Base-by-base conservation (phyloP, 2,888 invertebrate species). In the Drosophila macrospina region DNA sequence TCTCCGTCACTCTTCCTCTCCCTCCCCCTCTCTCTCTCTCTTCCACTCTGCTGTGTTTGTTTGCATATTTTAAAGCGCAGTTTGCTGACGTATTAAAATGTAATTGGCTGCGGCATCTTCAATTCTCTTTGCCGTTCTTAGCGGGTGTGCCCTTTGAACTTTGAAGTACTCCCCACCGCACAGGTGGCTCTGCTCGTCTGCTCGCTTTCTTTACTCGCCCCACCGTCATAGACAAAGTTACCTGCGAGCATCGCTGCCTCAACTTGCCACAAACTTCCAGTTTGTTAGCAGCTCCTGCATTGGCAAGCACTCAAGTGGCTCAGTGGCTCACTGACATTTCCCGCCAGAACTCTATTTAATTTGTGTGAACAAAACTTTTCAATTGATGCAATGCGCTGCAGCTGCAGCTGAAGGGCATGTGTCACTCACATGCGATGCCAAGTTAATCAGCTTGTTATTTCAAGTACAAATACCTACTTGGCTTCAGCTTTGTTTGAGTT, bases 101-200 rank as follows among this genome's bases (percentile, higher is more conserved):
- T 74, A 74, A 74, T 75, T 74, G 76, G 66, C 71, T 75, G 71
- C 63, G 70, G 72, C 74, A 75, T 72, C 68, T 70, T 55, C 57
- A 59, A 75, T 74, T 71, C 76, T 72, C 74, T 75, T 67, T 75
- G 30, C 64, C 34, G 24, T 13, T 51, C 44, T 66, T 26, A 20
- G 26, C 4, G 39, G 42, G 48, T 34, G 10, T 52, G 75, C 68
- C 39, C 73, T 76, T 76, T 77, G 69, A 76, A 77, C 77, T 72
- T 77, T 61, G n/a, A 10, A 6, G 2, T 24, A 24, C 36, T 8
- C 26, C 7, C 36, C 8, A 8, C 11, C 0, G n/a, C 32, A 8
- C 28, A n/a, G n/a, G n/a, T n/a, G n/a, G n/a, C n/a, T n/a, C 13
- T 11, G n/a, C 24, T 0, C n/a, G 5, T 6, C 34, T 5, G 26